A percentile compares a stretch with the other conserved stretches of the same genome.
phyloP scores from a whole-genome alignment of 53 echinoderm and acorn worm genomes.

The Paelopatides confundens region DNA sequence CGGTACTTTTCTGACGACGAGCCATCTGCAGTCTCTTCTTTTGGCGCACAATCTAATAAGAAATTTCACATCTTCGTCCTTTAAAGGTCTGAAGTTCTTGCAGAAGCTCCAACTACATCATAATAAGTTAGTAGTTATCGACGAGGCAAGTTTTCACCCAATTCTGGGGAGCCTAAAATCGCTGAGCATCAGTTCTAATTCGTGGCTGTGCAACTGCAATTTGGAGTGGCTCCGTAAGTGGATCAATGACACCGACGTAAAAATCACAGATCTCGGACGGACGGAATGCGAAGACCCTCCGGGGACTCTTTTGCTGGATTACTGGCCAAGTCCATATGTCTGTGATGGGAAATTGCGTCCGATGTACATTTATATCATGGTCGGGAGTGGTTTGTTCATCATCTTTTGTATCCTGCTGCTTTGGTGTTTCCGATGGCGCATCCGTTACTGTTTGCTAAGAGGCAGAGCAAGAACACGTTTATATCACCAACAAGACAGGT shows the following conservation, averaged over 20 bases:
- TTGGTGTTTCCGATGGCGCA: conserved; percentile 28
- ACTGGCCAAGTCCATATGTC: conserved; percentile 45
- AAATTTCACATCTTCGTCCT: conserved; percentile 51
- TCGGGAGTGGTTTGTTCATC: neutral
- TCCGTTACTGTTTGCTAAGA: conserved; percentile 24
- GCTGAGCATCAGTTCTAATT: conserved; percentile 70
- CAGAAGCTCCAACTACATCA: conserved; percentile 70
- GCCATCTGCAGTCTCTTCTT: conserved; percentile 54
- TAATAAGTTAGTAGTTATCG: conserved; percentile 80
- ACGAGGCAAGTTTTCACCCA: conserved; percentile 72
- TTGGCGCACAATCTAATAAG: conserved; percentile 76
- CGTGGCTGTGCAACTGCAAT: conserved; percentile 85
- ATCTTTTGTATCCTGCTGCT: neutral
- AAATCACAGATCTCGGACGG: conserved; percentile 49
- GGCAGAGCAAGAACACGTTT: neutral
- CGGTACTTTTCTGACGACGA: conserved; percentile 56
- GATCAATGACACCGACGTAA: conserved; percentile 70
- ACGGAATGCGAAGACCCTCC: conserved; percentile 71
- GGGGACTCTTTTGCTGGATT: conserved; percentile 7
- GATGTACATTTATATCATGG: neutral
- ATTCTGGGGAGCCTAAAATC: conserved; percentile 58
- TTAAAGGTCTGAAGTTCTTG: conserved; percentile 57
- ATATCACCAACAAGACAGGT: conserved; percentile 8
- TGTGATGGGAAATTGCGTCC: conserved; percentile 35
- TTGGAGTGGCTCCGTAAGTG: conserved; percentile 93